Percentiles rank a stretch among this genome's conserved stretches.
Evolutionary conservation across 1,140 invertebrate species (phyloP).

Genomic region (Phthorimaea operculella): DNA sequence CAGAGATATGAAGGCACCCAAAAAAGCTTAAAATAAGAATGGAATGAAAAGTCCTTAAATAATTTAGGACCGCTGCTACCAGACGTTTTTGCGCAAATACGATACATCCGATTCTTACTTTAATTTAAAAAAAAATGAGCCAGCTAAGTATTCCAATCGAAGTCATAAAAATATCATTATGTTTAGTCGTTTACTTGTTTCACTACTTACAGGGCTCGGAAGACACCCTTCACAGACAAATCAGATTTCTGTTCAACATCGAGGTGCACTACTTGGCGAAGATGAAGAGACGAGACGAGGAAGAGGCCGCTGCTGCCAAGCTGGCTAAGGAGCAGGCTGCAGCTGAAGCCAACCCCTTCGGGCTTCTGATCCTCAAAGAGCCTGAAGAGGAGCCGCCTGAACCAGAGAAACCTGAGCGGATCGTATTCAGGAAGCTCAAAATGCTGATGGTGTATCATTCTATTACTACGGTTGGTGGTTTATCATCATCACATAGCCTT

Average conservation of each 20-base stretch:
- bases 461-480: slow-evolving; percentile 47
- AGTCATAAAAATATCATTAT: no score
- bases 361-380: slow-evolving; percentile 12
- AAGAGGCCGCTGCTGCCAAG: slow-evolving; percentile 8
- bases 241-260: slow-evolving; percentile 48
- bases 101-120: no score
- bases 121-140: no score
- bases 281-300: slow-evolving; percentile 25
- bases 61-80: no score
- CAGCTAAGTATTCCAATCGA: no score
- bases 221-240: slow-evolving; percentile 54
- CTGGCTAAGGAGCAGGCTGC: slow-evolving; percentile 15
- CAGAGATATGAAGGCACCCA: no score
- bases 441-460: slow-evolving; percentile 50
- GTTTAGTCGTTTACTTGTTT: no score
- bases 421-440: slow-evolving; percentile 45
- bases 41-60: no score
- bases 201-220: slow-evolving; percentile 58
- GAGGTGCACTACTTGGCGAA: slow-evolving; percentile 37
- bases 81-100: no score
- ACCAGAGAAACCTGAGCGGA: slow-evolving; percentile 14
- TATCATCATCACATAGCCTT: no score
- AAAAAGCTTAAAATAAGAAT: no score
- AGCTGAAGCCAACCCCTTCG: slow-evolving; percentile 13
- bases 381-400: slow-evolving; percentile 12